These are phyloP conservation scores for Sylvilagus bachmani DNA, from an alignment of 2,113 vertebrate species.

Conservation along the genomic window DNA sequence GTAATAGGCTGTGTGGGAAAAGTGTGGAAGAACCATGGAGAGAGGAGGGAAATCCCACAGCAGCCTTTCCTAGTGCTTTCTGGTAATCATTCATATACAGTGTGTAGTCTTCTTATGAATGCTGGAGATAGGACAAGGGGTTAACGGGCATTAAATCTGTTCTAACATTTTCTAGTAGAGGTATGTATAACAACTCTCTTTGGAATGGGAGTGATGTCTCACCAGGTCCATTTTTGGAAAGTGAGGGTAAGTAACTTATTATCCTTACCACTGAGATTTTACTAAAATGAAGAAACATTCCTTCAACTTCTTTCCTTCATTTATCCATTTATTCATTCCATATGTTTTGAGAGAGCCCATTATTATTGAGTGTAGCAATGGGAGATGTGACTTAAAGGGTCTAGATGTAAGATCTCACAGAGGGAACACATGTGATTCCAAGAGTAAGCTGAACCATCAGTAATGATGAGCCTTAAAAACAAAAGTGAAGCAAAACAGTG, in stretches of 20 bases:
- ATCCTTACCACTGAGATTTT: not conserved
- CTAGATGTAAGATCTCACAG: not conserved
- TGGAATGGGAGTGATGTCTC: not conserved
- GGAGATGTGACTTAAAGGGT: not conserved
- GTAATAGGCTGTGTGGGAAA: not conserved
- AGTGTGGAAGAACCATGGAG: not conserved
- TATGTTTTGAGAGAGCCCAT: not conserved
- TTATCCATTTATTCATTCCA: not conserved
- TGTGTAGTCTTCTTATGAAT: not conserved
- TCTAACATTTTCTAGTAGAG: not conserved
- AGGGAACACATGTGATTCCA: not conserved
- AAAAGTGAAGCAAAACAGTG: not conserved
- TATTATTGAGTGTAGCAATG: not conserved
- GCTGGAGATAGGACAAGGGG: not conserved
- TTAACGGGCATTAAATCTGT: not conserved
- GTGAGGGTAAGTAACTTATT: not conserved
- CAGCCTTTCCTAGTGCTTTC: not conserved
- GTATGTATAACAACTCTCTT: not conserved
- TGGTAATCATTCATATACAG: not conserved
- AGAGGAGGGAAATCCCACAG: not conserved
- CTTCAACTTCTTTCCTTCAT: not conserved
- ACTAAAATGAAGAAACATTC: not conserved
- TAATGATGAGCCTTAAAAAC: not conserved
- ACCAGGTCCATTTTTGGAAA: not conserved
- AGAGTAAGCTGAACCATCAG: not conserved